Base-by-base conservation (phyloP, 2,113 vertebrate species). In the Ammodytes marinus region DNA sequence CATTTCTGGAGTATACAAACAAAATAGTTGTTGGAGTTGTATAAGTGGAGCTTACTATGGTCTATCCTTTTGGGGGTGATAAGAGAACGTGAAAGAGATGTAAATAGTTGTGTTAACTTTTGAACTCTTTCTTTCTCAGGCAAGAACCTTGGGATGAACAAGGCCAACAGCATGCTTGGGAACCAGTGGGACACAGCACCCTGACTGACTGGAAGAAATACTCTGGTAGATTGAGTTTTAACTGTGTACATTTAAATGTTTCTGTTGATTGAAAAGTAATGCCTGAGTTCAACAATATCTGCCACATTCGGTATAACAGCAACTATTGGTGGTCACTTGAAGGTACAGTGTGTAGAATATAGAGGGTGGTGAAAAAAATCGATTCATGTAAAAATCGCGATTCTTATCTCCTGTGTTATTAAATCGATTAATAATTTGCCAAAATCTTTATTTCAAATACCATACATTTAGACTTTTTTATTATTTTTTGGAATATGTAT, bases 151-250 rank as follows among this genome's bases (percentile, higher is more conserved):
- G 91, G 95, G 82, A 82, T 3, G 95, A 95, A 27, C 73, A 82
- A 69, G 91, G 85, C 70, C 95, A 92, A 77, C 90, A 80, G 9
- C 85, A 86, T 13, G 66, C 64, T 14, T 94, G 91, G 93, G 95
- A 95, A 43, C 55, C 88, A 42, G 84, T 92, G 50, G 94, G 93
- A 46, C 93, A 93, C 78, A 93, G 81, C 81, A 89, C 81, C 12
- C 74, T 96, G 52, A 94, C 92, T 17, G 95, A 95, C 91, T 96
- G 95, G 95, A 96, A 91, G 81, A 96, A 95, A 85, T 95, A 95
- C 89, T 95, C 93, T 86, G 95, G 95, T 95, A 93, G 13, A 2
- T 35, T 74, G 7, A 50, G 9, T 61, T 77, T 8, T 39, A 60
- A 71, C 6, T 40, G 35, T 6, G 1, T 52, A 15, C 27, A 46